Conservation (phyloP, 92 coral and sea anemone genomes). For the Plumapathes pennacea region DNA sequence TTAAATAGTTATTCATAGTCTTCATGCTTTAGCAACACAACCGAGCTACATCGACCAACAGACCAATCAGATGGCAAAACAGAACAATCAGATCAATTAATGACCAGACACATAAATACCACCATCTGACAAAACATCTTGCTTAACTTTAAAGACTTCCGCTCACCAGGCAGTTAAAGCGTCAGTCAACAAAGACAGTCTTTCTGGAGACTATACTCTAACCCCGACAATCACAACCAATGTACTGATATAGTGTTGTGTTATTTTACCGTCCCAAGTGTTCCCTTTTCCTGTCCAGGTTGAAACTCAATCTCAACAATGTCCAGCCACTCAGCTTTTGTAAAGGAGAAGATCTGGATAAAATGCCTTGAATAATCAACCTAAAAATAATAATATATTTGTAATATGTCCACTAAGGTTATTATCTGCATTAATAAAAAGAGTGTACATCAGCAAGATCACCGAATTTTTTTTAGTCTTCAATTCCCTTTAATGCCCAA, state of each 20-base stretch:
- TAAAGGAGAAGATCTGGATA: conserved; percentile 79
- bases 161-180: neutral
- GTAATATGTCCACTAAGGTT: neutral
- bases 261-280: conserved; percentile 64
- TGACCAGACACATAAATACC: too few species aligned
- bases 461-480: neutral
- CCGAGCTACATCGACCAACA: too few species aligned
- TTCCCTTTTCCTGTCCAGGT: conserved; percentile 84
- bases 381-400: conserved; percentile 25
- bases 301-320: conserved; percentile 95
- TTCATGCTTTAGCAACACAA: too few species aligned
- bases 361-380: conserved; percentile 65
- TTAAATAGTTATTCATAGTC: too few species aligned
- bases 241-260: neutral
- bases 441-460: too few species aligned
- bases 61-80: too few species aligned
- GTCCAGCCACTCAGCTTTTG: conserved; percentile 93
- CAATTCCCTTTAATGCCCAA: neutral
- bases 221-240: too few species aligned
- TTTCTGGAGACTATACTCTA: too few species aligned
- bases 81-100: too few species aligned
- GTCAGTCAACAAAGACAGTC: too few species aligned
- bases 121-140: too few species aligned
- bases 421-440: neutral
- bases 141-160: neutral